Evolutionary conservation across 2,113 vertebrate species (phyloP).

Genomic region (Paracanthobrama guichenoti): DNA sequence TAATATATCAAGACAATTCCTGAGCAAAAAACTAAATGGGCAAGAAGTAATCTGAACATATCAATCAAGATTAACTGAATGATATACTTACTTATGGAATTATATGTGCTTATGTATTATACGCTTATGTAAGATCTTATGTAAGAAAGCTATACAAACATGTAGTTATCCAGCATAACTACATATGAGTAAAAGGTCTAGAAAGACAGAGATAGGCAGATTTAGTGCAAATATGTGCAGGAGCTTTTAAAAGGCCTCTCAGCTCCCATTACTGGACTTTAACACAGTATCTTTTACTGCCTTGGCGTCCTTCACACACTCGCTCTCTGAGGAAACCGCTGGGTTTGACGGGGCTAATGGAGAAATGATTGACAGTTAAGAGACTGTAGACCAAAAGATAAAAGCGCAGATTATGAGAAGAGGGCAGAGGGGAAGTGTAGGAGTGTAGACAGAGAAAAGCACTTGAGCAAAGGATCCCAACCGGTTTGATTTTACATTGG

Average conservation of each 20-base stretch:
- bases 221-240: not conserved
- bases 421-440: not conserved
- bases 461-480: conserved; percentile 7
- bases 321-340: not conserved
- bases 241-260: conserved; percentile 38
- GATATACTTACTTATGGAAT: not conserved
- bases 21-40: not conserved
- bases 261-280: conserved; percentile 42
- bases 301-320: conserved; percentile 22
- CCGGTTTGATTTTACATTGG: not conserved
- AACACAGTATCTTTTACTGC: conserved; percentile 40
- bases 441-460: not conserved
- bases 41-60: conserved; percentile 1
- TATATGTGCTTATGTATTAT: too few species aligned
- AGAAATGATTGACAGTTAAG: conserved; percentile 8
- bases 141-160: not conserved
- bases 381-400: conserved; percentile 13
- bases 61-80: not conserved
- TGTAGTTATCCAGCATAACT: not conserved
- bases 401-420: conserved; percentile 8
- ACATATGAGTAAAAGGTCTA: not conserved
- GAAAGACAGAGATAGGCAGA: not conserved
- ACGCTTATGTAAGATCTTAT: not conserved
- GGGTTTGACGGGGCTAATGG: conserved; percentile 17
- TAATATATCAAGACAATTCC: not conserved